Evolutionary conservation across 2,888 invertebrate genomes (phyloP).

Genomic region (Anorthoa munda): DNA sequence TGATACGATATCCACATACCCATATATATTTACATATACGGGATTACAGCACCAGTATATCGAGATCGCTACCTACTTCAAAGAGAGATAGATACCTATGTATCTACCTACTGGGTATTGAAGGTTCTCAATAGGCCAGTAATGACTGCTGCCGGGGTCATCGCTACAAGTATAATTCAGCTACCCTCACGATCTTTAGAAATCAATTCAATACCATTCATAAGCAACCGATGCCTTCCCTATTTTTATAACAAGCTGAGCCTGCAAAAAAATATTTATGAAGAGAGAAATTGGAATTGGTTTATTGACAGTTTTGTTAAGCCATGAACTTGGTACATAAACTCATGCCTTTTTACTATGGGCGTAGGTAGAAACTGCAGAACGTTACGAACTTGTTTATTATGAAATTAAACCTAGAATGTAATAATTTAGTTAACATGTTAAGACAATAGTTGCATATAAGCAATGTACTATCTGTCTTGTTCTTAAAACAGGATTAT

Average conservation of each 20-base stretch:
- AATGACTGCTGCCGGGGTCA: constrained; percentile 55
- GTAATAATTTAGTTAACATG: too few relatives aligned
- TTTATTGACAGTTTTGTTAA: background rate
- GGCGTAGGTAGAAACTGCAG: too few relatives aligned
- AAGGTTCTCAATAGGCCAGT: constrained; percentile 46
- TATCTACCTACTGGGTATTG: constrained; percentile 18
- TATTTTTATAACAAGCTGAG: constrained; percentile 26
- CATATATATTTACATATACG: background rate
- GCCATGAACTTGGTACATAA: too few relatives aligned
- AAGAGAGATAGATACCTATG: background rate
- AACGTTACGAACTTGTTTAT: too few relatives aligned
- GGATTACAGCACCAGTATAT: constrained; percentile 1
- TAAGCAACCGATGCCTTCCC: constrained; percentile 43
- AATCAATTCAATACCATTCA: constrained; percentile 53
- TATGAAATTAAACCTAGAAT: too few relatives aligned
- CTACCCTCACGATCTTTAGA: constrained; percentile 54
- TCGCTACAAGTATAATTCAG: constrained; percentile 51
- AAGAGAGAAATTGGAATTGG: background rate
- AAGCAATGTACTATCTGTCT: too few relatives aligned
- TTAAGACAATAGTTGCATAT: too few relatives aligned
- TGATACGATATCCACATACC: background rate
- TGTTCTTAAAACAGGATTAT: too few relatives aligned
- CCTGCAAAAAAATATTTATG: background rate
- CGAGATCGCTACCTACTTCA: constrained; percentile 2
- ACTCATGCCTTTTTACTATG: too few relatives aligned